Conservation (phyloP, 2,888 invertebrate genomes). For the Rapana venosa region DNA sequence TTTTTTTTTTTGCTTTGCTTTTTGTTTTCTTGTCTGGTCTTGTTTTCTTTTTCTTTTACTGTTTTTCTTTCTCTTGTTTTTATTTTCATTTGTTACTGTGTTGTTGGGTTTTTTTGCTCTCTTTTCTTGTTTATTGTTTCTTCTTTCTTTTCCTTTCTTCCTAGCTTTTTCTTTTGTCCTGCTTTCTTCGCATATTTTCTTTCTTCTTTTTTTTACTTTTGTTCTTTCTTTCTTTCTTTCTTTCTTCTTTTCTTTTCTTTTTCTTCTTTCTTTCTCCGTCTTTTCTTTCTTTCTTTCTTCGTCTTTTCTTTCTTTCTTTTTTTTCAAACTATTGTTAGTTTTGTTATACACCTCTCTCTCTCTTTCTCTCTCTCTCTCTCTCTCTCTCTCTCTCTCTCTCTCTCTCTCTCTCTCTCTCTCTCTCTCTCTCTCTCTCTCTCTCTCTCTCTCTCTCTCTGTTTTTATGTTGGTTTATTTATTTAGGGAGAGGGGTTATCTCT, state of each 20-base stretch:
- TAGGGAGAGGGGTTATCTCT: not conserved
- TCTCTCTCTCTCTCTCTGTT: not conserved
- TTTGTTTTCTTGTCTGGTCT: too few relatives aligned
- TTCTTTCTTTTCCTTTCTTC: not conserved
- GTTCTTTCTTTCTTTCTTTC: too few relatives aligned
- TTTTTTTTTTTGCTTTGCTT: too few relatives aligned
- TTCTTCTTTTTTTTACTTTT: too few relatives aligned
- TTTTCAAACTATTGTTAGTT: not conserved
- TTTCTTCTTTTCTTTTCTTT: too few relatives aligned
- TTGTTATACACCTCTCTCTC: not conserved
- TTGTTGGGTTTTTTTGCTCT: too few relatives aligned
- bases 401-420: not conserved
- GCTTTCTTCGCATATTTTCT: too few relatives aligned
- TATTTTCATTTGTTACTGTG: too few relatives aligned
- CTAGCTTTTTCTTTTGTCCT: not conserved
- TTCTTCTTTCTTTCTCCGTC: too few relatives aligned
- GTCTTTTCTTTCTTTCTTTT: not conserved
- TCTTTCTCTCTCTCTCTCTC: not conserved
- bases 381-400: not conserved
- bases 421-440: constrained; percentile 6
- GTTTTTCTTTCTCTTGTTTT: too few relatives aligned
- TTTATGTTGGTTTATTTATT: not conserved
- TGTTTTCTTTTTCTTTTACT: too few relatives aligned
- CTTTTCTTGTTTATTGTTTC: too few relatives aligned
- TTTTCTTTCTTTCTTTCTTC: not conserved